Evolutionary conservation across 2,888 invertebrate species (phyloP), one percentile per base, ranked within the genome.

Genomic region (Diloba caeruleocephala): DNA sequence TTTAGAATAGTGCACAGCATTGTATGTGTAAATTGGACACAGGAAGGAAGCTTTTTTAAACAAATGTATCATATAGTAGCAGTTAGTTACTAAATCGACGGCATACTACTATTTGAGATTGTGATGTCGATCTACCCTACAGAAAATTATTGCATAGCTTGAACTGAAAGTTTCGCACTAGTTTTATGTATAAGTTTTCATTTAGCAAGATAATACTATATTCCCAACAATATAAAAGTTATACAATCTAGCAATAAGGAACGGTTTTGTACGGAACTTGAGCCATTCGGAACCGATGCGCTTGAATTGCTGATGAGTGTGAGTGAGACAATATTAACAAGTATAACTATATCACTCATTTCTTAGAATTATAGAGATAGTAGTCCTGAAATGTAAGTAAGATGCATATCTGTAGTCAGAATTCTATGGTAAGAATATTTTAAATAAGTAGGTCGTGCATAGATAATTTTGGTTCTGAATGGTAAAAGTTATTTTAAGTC

Each of bases 381-480:
- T 38, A 34, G 37, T 44, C 15, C 7, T 37, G 21, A 37, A 56
- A 55, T 14, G 17, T 42, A 32, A 28, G 14, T 45, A 59, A 51
- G 19, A 36, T 19, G 43, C 67, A 67, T 67, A 62, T 54, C 48
- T 54, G 28, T 61, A 65, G 28, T 43, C 42, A 23, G 32, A 32
- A 26, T 56, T 42, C 12, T 50, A 51, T 0, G 26, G 42, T 60
- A 29, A 54, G 34, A 14, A 44, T 53, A 43, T 29, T 48, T 58
- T 46, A 34, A 14, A 42, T 12, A 34, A 61, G 48, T 43, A 17
- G 44, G 31, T 38, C 44, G 31, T 48, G 43, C 39, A 36, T 60
- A 54, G 37, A 39, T 38, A 39, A 21, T 32, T 21, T 66, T 43
- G 32, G 54, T 71, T 59, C 42, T 61, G 63, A 43, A 44, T 49